Conservation (phyloP, 2,888 invertebrate species). For the Lasiommata megera region DNA sequence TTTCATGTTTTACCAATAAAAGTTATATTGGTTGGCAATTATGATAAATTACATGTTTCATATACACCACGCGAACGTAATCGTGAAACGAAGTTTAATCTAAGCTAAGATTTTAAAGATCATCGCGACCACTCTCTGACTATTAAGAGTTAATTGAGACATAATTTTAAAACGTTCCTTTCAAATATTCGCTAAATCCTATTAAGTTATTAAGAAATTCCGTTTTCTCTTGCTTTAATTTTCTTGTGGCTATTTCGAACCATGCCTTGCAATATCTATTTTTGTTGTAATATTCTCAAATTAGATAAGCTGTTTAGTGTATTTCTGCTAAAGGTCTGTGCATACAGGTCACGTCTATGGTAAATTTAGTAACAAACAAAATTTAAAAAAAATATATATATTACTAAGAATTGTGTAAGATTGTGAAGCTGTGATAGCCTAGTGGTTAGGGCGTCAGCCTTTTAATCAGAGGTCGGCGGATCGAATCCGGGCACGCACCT, state of each 20-base stretch:
- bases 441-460: no score
- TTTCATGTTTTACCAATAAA: no score
- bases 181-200: constrained; percentile 12
- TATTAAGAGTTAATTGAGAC: constrained; percentile 41
- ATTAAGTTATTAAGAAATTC: constrained; percentile 21
- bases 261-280: constrained; percentile 23
- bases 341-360: not conserved
- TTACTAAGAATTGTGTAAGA: no score
- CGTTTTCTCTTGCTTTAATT: constrained; percentile 18
- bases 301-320: constrained; percentile 25
- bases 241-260: constrained; percentile 10
- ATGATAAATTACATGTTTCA: no score
- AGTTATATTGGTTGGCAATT: no score
- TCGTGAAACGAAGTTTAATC: not conserved
- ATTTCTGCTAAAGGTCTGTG: constrained; percentile 16
- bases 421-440: no score
- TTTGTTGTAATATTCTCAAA: constrained; percentile 25
- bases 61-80: no score
- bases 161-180: constrained; percentile 15
- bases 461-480: no score
- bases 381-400: no score
- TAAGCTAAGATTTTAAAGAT: not conserved
- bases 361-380: not conserved
- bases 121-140: constrained; percentile 31
- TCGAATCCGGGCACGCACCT: no score